These are phyloP conservation scores for Sebastes miniatus DNA, from an alignment of 2,797 vertebrate species.

Conservation along the genomic window DNA sequence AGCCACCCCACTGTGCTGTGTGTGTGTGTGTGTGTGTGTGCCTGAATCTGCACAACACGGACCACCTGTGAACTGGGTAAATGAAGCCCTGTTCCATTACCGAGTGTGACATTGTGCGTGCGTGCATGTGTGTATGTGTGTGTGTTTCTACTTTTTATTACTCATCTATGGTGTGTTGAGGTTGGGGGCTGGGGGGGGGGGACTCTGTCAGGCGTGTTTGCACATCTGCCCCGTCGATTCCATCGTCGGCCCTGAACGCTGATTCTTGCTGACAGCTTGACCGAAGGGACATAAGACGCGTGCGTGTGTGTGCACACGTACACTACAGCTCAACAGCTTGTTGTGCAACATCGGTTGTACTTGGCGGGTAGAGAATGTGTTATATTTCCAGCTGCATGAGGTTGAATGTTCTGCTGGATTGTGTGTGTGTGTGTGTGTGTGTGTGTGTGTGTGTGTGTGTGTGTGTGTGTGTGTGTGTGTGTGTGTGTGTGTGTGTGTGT, in stretches of 20 bases:
- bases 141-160: conserved; percentile 11
- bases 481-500: too few species aligned
- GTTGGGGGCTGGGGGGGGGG: neutral
- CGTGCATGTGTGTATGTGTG: neutral
- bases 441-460: too few species aligned
- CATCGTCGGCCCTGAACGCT: conserved; percentile 48
- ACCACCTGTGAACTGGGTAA: conserved; percentile 36
- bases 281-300: neutral
- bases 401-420: neutral
- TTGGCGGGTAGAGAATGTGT: neutral
- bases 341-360: conserved; percentile 6
- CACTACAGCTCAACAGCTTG: neutral
- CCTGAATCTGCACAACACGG: neutral
- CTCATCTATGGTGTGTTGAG: conserved; percentile 42
- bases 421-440: neutral
- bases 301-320: neutral
- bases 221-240: conserved; percentile 75
- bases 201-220: conserved; percentile 67
- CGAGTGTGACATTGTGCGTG: neutral
- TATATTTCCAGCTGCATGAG: neutral
- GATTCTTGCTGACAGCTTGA: conserved; percentile 63
- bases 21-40: neutral
- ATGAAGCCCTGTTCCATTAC: conserved; percentile 54
- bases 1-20: neutral
- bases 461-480: neutral